These are phyloP conservation scores for Biston betularia DNA, from an alignment of 2,888 invertebrate genomes.

Conservation along the genomic window DNA sequence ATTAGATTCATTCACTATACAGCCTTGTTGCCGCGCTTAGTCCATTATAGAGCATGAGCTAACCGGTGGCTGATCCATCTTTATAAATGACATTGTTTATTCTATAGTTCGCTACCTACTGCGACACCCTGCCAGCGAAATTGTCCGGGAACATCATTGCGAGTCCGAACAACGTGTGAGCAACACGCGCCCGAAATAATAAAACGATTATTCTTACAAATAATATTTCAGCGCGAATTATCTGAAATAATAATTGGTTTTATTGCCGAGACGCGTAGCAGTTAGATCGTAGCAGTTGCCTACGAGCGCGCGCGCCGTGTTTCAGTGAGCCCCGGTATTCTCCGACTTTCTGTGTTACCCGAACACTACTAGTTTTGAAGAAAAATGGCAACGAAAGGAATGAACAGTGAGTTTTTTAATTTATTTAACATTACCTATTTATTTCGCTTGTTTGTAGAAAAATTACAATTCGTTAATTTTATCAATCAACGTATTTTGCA, in stretches of 20 bases:
- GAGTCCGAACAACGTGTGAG: slow-evolving; percentile 63
- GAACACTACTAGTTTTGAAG: slow-evolving; percentile 39
- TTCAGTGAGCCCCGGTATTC: slow-evolving; percentile 34
- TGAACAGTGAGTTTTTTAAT: slow-evolving; percentile 60
- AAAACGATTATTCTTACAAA: slow-evolving; percentile 44
- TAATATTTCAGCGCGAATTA: slow-evolving; percentile 55
- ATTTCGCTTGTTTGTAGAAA: too few species aligned
- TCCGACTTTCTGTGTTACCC: slow-evolving; percentile 43
- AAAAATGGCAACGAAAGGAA: slow-evolving; percentile 68
- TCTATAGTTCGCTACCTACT: slow-evolving; percentile 65
- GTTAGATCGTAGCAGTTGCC: slow-evolving; percentile 63
- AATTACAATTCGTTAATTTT: too few species aligned
- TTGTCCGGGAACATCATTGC: slow-evolving; percentile 65
- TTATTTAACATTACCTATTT: slow-evolving; percentile 13
- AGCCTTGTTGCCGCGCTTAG: slow-evolving; percentile 28
- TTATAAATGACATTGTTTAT: slow-evolving; percentile 61
- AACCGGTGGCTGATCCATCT: slow-evolving; percentile 53
- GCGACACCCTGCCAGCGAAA: slow-evolving; percentile 60
- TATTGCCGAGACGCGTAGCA: slow-evolving; percentile 64
- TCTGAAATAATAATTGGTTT: slow-evolving; percentile 60
- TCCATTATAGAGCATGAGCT: slow-evolving; percentile 46
- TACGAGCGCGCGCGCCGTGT: slow-evolving; percentile 54
- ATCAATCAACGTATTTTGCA: too few species aligned
- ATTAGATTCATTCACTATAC: slow-evolving; percentile 10
- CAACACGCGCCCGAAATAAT: slow-evolving; percentile 63